Percentiles rank a stretch among this genome's conserved stretches.
These are phyloP conservation scores for Benthosema pterotum DNA, from an alignment of 2,797 vertebrate species.

Conservation along the genomic window DNA sequence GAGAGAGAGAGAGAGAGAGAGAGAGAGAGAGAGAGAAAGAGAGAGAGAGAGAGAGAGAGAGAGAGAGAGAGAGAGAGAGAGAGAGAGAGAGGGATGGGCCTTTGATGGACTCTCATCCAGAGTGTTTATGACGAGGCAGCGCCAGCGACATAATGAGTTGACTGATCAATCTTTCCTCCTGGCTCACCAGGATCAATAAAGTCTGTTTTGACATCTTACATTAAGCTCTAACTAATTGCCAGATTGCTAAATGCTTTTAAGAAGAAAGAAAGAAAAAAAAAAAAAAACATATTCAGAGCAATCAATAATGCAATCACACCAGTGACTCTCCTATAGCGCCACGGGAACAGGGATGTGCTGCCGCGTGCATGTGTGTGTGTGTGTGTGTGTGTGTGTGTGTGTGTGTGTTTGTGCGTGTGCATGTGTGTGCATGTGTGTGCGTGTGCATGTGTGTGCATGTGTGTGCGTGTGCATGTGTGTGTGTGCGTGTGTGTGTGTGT, in stretches of 20 bases:
- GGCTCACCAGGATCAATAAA: conserved; percentile 80
- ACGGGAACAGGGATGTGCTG: conserved; percentile 39
- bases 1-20: too few relatives aligned
- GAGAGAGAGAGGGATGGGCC: conserved; percentile 60
- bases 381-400: neutral
- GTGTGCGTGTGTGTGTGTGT: conserved; percentile 12
- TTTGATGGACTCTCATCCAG: conserved; percentile 75
- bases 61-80: conserved; percentile 30
- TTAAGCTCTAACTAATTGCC: conserved; percentile 96
- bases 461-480: conserved; percentile 18
- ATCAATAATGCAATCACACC: conserved; percentile 86
- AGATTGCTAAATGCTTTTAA: conserved; percentile 91
- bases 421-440: conserved; percentile 9
- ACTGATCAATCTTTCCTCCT: conserved; percentile 86
- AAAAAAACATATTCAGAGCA: conserved; percentile 66
- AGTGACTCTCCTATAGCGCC: conserved; percentile 70
- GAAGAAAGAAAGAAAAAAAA: conserved; percentile 76
- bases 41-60: too few relatives aligned
- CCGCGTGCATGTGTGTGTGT: conserved; percentile 16
- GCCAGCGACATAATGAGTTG: conserved; percentile 85
- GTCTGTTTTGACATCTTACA: conserved; percentile 91
- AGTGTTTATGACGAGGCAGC: conserved; percentile 79
- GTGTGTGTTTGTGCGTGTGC: conserved; percentile 21
- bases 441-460: conserved; percentile 15
- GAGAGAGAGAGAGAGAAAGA: too few relatives aligned